Percentiles rank a stretch among this genome's conserved stretches.
phyloP scores from a whole-genome alignment of 2,113 vertebrate genomes.

The Microcebus lehilahytsara region DNA sequence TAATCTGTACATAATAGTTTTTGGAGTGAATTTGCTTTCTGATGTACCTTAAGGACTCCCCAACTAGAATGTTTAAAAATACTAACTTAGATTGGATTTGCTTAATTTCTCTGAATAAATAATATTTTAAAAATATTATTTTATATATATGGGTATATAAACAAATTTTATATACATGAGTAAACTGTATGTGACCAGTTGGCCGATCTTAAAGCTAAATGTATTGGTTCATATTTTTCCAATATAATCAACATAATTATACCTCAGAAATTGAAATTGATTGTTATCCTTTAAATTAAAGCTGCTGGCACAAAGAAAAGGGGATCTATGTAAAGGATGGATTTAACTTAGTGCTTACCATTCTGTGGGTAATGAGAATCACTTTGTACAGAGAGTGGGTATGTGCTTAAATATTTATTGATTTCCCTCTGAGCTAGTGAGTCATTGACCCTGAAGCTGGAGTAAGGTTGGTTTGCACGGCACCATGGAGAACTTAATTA shows the following conservation, averaged over 20 bases:
- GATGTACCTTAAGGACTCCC: background rate
- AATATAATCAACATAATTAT: slow-evolving; percentile 15
- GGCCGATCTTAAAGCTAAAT: background rate
- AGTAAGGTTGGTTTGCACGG: background rate
- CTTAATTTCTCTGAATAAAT: slow-evolving; percentile 28
- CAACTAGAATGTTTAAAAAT: background rate
- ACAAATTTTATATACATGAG: background rate
- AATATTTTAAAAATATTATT: slow-evolving; percentile 3
- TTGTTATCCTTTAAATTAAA: slow-evolving; percentile 25
- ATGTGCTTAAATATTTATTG: background rate
- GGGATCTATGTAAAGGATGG: background rate
- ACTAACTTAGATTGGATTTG: slow-evolving; percentile 13
- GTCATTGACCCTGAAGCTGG: slow-evolving; percentile 31
- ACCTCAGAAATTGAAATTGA: background rate
- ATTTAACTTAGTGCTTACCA: background rate
- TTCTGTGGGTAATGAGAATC: slow-evolving; percentile 2
- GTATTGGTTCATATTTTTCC: background rate
- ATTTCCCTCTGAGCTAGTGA: slow-evolving; percentile 38
- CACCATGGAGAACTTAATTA: background rate
- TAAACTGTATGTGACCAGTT: background rate
- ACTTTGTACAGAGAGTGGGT: background rate
- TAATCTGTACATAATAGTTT: background rate
- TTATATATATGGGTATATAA: background rate
- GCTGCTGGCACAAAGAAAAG: background rate
- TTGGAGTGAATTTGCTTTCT: background rate